Conservation (phyloP, 2,113 vertebrate genomes). For the Eolophus roseicapilla region DNA sequence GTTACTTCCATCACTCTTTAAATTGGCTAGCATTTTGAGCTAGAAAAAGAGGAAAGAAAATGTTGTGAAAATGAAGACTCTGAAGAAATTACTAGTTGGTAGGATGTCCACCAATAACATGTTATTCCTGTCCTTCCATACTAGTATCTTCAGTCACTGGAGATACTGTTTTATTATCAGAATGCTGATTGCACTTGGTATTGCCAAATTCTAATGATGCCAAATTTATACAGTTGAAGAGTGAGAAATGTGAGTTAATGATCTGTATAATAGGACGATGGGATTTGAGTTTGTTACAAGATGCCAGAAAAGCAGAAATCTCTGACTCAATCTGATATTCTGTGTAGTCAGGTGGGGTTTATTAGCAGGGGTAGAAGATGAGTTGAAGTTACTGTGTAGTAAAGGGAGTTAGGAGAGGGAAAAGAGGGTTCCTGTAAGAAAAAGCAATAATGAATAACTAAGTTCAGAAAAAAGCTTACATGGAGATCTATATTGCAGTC, state of each 20-base stretch:
- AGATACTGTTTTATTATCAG: not conserved
- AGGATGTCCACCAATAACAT: not conserved
- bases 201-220: not conserved
- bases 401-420: not conserved
- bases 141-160: not conserved
- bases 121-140: not conserved
- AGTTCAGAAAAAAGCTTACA: not conserved
- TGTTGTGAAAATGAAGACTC: not conserved
- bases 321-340: not conserved
- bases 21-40: not conserved
- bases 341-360: not conserved
- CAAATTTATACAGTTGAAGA: not conserved
- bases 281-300: not conserved
- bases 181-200: not conserved
- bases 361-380: not conserved
- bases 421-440: not conserved
- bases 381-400: not conserved
- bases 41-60: not conserved
- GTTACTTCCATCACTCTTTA: not conserved
- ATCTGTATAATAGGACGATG: not conserved
- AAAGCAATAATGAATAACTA: not conserved
- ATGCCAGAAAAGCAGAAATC: not conserved
- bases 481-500: not conserved
- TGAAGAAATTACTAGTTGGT: not conserved
- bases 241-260: not conserved